Evolutionary conservation across 2,113 vertebrate genomes (phyloP).

Genomic region (Sterna hirundo): DNA sequence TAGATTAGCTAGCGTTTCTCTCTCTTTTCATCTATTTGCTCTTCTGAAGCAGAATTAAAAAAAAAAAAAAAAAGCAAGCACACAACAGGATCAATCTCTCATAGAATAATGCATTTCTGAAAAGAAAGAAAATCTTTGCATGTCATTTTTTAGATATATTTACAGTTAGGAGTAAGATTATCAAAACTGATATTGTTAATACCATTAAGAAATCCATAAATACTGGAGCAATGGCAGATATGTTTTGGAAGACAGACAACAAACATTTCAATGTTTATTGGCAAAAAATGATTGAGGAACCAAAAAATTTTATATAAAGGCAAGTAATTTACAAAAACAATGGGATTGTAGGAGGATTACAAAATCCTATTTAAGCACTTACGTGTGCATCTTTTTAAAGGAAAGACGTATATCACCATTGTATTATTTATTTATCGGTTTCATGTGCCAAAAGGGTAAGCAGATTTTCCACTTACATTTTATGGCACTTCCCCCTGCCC

Average conservation of each 20-base stretch:
- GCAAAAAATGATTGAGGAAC: neutral
- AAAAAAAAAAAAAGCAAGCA: neutral
- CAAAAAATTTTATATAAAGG: neutral
- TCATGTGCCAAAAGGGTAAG: neutral
- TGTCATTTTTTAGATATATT: constrained; percentile 36
- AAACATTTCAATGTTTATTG: neutral
- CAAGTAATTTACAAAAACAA: neutral
- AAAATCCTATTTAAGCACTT: neutral
- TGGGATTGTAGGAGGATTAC: neutral
- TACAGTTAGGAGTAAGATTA: constrained; percentile 39
- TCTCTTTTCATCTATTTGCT: constrained; percentile 70
- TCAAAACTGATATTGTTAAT: constrained; percentile 8
- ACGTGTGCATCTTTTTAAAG: neutral
- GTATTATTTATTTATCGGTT: neutral
- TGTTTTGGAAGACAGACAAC: neutral
- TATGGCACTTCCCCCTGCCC: neutral
- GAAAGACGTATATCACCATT: neutral
- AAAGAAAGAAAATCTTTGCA: constrained; percentile 60
- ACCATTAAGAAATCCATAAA: constrained; percentile 25
- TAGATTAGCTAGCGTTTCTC: constrained; percentile 86
- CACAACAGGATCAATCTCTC: constrained; percentile 68
- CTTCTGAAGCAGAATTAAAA: constrained; percentile 70
- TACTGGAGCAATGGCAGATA: neutral
- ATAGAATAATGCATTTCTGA: constrained; percentile 52
- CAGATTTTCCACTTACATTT: neutral